Evolutionary conservation across 2,888 invertebrate species (phyloP), one percentile per base, ranked within the genome.

Genomic region (Alcis repandata): DNA sequence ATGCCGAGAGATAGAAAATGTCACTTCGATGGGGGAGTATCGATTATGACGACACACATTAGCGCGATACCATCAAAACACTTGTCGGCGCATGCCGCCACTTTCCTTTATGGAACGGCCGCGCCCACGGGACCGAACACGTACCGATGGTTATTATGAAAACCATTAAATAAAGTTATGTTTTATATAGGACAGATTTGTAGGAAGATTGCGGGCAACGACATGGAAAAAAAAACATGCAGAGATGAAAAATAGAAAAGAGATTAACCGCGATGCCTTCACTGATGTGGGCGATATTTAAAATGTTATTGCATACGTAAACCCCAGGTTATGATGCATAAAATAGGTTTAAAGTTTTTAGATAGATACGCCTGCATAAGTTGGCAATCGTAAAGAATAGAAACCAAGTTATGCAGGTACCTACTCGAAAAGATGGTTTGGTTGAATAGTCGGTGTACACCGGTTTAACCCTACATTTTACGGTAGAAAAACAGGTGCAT

Each of bases 11-110:
- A 63, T 58, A 63, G 67, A 79, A 80, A 77, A 80, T 69, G 75
- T 74, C 73, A 69, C 72, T 78, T 75, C 68, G 60, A 70, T 75
- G 75, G 73, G 73, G 72, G 65, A 73, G 78, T 87, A 87, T 87
- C 82, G 85, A 87, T 90, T 84, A 84, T 78, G 78, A 77, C 76
- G 75, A 75, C 82, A 86, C 82, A 84, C 86, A 87, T 89, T 87
- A 88, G 80, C 76, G 78, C 79, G 88, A 90, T 90, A 88, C 77
- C 83, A 88, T 90, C 88, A 79, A 79, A 86, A 82, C 84, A 84
- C 85, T 86, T 85, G 84, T 85, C 82, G 79, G 77, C 78, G 79
- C 81, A 80, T 78, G 84, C 84, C 84, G 78, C 80, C 84, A 83
- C 81, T 83, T 78, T 78, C 76, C 77, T 75, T 82, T 83, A 81